Evolutionary conservation across 2,888 invertebrate genomes (phyloP), one percentile per base, ranked within the genome.

Genomic region (Xestia sexstrigata): DNA sequence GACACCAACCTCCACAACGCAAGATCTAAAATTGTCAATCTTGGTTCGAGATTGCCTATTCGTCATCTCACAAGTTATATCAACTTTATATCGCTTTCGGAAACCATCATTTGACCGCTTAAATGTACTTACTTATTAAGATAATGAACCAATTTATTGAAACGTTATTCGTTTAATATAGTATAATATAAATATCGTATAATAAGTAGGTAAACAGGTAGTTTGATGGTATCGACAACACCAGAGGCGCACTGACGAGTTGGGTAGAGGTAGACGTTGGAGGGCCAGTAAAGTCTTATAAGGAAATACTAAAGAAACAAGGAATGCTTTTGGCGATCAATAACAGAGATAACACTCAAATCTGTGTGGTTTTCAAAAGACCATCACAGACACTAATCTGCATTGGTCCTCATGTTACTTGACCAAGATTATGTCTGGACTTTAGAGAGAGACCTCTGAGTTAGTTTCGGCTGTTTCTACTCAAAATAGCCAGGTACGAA

Each of bases 131-230:
- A 78, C 81, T 78, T 77, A 71, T 75, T 72, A 49, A 70, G 65
- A 78, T 84, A 82, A 75, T 68, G 70, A 75, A 84, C 72, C 66
- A 75, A 79, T 75, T 82, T 72, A 74, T 74, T 67, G 76, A 62
- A 79, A 68, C 45, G 35, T 72, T 82, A 70, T 70, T 55, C 83
- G 70, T 63, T 71, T 74, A 86, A 71, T 76, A 79, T 52, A 74
- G n/a, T n/a, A n/a, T n/a, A n/a, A n/a, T n/a, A n/a, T n/a, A n/a
- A n/a, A n/a, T n/a, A n/a, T n/a, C n/a, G n/a, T n/a, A n/a, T n/a
- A 67, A 76, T 62, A 69, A 76, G 83, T 85, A 79, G 83, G 75
- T 86, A 76, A 85, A 86, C 83, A 79, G 69, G 75, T 84, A 73
- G 76, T 62, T 52, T 62, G 79, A 83, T 76, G 84, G 76, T 76